These are phyloP conservation scores for Trachemys scripta DNA, from an alignment of 2,113 vertebrate genomes.

Conservation along the genomic window DNA sequence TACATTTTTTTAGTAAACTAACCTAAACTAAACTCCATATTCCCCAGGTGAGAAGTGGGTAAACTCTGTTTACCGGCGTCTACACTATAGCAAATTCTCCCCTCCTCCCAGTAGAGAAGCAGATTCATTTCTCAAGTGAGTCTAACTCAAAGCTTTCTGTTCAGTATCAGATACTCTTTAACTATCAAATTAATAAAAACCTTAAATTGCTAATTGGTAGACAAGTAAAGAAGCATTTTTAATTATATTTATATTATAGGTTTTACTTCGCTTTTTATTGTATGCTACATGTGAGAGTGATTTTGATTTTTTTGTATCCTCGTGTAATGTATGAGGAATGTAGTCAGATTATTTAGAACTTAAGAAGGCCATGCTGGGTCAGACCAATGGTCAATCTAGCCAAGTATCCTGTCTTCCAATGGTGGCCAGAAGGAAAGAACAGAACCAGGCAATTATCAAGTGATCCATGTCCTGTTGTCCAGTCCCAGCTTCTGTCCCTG, in stretches of 20 bases:
- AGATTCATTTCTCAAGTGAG: background rate
- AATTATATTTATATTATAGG: background rate
- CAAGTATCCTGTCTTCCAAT: background rate
- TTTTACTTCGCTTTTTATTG: slow-evolving; percentile 1
- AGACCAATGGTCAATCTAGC: too few species aligned
- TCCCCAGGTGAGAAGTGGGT: background rate
- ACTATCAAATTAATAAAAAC: too few species aligned
- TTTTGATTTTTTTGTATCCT: background rate
- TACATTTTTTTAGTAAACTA: background rate
- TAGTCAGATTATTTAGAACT: background rate
- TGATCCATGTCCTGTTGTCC: background rate
- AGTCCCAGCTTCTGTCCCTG: background rate
- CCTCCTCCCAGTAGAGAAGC: background rate
- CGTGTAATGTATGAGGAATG: background rate
- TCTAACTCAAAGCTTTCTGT: background rate
- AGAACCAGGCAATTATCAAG: background rate
- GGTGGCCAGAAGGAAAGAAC: background rate
- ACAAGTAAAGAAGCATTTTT: background rate
- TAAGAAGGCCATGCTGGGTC: background rate
- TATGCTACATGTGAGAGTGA: background rate
- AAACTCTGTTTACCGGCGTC: background rate
- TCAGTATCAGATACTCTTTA: background rate
- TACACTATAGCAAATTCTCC: background rate
- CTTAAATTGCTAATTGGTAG: background rate
- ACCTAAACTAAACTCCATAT: background rate